Base-by-base conservation (phyloP, 2,113 vertebrate species). In the Myrmecophaga tridactyla region DNA sequence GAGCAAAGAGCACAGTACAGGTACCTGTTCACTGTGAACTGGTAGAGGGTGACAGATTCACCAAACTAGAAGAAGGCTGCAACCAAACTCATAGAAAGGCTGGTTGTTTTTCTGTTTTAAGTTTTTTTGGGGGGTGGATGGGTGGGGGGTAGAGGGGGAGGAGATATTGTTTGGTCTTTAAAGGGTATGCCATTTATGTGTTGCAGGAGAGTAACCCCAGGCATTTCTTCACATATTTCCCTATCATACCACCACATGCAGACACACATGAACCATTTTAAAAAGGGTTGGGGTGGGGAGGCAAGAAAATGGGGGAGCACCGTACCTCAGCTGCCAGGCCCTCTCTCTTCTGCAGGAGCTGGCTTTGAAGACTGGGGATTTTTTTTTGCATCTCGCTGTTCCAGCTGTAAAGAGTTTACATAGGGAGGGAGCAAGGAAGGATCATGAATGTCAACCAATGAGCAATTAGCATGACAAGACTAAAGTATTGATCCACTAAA, bases 401-500 rank as follows among this genome's bases (percentile, higher is more conserved):
- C 96, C 97, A 98, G 97, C 97, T 97, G 97, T 81, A 86, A 97
- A 77, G 97, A 97, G 95, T 97, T 98, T 98, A 97, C 96, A 97
- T 96, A 67, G 97, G 98, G 86, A 60, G 46, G 95, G 97, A 98
- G 96, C 94, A 97, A 98, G 98, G 95, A 97, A 96, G 95, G 96
- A 97, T 98, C 95, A 95, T 95, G 98, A 98, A 98, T 98, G 98
- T 98, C 98, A 98, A 96, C 98, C 98, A 99, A 99, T 98, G 98
- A 99, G 98, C 98, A 99, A 99, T 99, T 99, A 99, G 98, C 98
- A 97, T 98, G 98, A 98, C 98, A 98, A 98, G 98, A 98, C 97
- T 98, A 92, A 98, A 98, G 98, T 98, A 98, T 98, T 92, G 98
- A 99, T 99, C 98, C 67, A 90, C 97, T 92, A 90, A 97, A 98